Evolutionary conservation across 2,797 vertebrate species (phyloP).

Genomic region (Crax fasciolata): DNA sequence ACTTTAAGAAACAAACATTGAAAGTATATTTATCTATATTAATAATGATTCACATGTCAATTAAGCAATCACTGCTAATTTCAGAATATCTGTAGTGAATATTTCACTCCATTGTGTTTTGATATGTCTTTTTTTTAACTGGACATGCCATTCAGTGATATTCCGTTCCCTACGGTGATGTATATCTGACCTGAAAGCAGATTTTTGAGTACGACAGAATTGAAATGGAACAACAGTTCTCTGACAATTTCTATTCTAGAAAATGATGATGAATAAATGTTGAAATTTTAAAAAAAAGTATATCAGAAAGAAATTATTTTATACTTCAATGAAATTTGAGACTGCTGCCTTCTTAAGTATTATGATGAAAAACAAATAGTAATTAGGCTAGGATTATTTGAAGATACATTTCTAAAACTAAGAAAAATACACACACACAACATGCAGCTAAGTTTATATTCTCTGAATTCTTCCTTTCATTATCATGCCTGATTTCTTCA

Average conservation of each 20-base stretch:
- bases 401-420: slow-evolving; percentile 11
- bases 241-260: background rate
- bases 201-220: background rate
- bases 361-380: background rate
- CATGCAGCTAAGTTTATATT: background rate
- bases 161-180: background rate
- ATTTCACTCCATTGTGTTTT: slow-evolving; percentile 12
- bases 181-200: background rate
- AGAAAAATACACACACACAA: slow-evolving; percentile 24
- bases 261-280: background rate
- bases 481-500: background rate
- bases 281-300: background rate
- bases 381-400: slow-evolving; percentile 5
- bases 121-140: slow-evolving; percentile 5
- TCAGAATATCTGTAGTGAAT: background rate
- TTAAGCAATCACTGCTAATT: background rate
- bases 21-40: background rate
- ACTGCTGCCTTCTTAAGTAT: background rate
- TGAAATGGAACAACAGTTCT: background rate
- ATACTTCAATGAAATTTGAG: background rate
- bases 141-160: background rate
- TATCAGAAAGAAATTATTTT: background rate
- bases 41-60: background rate
- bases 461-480: background rate
- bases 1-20: background rate